phyloP scores from a whole-genome alignment of 2,113 vertebrate genomes.

The Dissostichus mawsoni region DNA sequence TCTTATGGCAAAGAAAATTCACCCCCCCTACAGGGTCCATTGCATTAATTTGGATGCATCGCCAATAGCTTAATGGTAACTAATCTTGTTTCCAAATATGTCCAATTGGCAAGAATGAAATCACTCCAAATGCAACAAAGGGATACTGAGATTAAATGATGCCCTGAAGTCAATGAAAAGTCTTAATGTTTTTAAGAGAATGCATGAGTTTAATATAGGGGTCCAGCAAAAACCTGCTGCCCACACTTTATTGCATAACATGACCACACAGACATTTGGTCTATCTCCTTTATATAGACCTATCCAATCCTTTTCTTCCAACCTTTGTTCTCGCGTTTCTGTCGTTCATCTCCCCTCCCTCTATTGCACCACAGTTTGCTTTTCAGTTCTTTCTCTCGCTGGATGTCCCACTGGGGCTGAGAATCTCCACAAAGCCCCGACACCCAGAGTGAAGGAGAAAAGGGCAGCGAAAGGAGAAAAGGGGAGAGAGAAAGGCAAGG shows the following conservation, averaged over 20 bases:
- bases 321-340: conserved; percentile 5
- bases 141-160: background rate
- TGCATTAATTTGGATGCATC: background rate
- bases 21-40: background rate
- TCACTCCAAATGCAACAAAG: background rate
- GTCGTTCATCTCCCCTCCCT: conserved; percentile 36
- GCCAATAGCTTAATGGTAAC: background rate
- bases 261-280: conserved; percentile 20
- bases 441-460: conserved; percentile 72
- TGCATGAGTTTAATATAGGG: background rate
- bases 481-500: conserved; percentile 55
- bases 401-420: conserved; percentile 68
- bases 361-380: conserved; percentile 57
- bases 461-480: conserved; percentile 67
- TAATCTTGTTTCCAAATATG: background rate
- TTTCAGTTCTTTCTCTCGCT: conserved; percentile 59
- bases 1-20: conserved; percentile 1
- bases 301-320: conserved; percentile 20
- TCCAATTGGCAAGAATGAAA: too few relatives aligned
- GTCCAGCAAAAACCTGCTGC: background rate
- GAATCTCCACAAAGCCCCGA: conserved; percentile 69
- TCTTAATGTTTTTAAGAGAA: background rate
- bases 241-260: background rate
- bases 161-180: background rate
- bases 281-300: background rate